Conservation (phyloP, 2,113 vertebrate species). For the Sander lucioperca region DNA sequence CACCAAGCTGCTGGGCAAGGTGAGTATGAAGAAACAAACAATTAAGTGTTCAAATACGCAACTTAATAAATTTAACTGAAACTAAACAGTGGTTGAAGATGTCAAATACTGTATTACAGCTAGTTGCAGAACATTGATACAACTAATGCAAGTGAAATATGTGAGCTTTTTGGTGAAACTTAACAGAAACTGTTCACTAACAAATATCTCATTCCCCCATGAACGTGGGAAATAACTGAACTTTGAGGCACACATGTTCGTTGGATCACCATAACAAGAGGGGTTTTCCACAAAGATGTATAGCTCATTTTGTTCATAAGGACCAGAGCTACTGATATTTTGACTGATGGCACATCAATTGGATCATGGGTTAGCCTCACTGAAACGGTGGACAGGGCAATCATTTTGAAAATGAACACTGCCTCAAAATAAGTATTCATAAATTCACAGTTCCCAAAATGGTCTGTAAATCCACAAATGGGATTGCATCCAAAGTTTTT, state of each 20-base stretch:
- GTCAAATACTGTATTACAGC: neutral
- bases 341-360: neutral
- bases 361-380: neutral
- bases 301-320: neutral
- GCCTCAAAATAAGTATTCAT: neutral
- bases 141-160: neutral
- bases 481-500: conserved; percentile 36
- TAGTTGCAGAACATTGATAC: neutral
- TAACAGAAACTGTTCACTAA: neutral
- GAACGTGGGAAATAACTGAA: neutral
- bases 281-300: neutral
- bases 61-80: too few species aligned
- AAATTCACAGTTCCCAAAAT: conserved; percentile 28
- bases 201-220: neutral
- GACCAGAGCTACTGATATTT: neutral
- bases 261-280: neutral
- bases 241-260: neutral
- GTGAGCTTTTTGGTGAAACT: neutral
- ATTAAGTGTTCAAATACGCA: too few species aligned
- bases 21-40: too few species aligned
- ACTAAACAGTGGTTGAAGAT: neutral
- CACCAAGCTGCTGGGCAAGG: too few species aligned
- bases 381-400: neutral
- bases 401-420: conserved; percentile 7
- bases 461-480: conserved; percentile 39